A percentile compares a stretch with the other conserved stretches of the same genome.
phyloP scores from a whole-genome alignment of 2,113 vertebrate species.

The Probosciger aterrimus region DNA sequence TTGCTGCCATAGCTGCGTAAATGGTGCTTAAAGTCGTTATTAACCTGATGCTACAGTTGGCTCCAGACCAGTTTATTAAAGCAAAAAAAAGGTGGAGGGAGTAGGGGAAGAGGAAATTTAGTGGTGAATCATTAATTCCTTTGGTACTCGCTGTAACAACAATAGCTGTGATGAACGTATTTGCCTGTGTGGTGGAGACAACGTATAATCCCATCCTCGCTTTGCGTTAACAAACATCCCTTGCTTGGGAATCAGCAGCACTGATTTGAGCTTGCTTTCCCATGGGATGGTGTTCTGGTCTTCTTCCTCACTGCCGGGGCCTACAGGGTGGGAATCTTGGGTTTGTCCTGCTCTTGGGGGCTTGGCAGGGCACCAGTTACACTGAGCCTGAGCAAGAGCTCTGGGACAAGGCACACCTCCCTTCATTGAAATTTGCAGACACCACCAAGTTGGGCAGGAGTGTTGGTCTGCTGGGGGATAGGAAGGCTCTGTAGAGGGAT shows the following conservation, averaged over 20 bases:
- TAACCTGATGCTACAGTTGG: constrained; percentile 71
- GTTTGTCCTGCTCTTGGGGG: not conserved
- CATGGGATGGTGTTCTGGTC: not conserved
- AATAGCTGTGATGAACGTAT: constrained; percentile 40
- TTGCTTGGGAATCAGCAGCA: not conserved
- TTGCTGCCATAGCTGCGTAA: constrained; percentile 69
- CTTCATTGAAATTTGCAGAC: not conserved
- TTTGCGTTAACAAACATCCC: not conserved
- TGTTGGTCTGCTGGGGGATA: not conserved
- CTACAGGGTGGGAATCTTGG: not conserved
- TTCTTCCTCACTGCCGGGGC: not conserved
- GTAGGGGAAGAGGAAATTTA: constrained; percentile 57
- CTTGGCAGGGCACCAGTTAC: not conserved
- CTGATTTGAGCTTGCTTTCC: not conserved
- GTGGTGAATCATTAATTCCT: constrained; percentile 69
- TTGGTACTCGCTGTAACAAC: constrained; percentile 60
- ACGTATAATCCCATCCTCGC: not conserved
- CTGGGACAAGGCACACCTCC: not conserved
- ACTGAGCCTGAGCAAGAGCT: not conserved
- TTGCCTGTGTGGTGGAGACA: constrained; percentile 7
- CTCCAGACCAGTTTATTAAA: constrained; percentile 76
- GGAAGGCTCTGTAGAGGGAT: not conserved
- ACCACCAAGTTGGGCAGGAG: not conserved
- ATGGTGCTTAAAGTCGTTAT: constrained; percentile 77
- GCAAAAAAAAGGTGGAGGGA: constrained; percentile 62